These are phyloP conservation scores for Epizoanthus scotinus DNA, from an alignment of 92 coral and sea anemone genomes.

Conservation along the genomic window DNA sequence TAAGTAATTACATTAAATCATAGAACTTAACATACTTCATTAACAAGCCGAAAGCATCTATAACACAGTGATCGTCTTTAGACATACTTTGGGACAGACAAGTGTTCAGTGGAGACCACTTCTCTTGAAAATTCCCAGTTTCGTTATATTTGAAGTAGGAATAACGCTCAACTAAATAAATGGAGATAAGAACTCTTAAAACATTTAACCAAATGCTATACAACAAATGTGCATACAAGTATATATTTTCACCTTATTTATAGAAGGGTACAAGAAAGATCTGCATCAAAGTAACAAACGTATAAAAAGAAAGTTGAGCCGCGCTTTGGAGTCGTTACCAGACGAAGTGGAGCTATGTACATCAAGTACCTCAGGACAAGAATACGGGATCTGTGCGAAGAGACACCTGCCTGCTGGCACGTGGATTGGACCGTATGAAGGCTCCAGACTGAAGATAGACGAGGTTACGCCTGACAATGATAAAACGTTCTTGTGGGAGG, in stretches of 20 bases:
- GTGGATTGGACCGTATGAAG: conserved; percentile 99
- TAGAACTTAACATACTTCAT: no score
- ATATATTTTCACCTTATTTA: background rate
- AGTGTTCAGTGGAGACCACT: no score
- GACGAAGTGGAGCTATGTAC: conserved; percentile 91
- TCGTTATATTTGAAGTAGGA: no score
- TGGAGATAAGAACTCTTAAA: no score
- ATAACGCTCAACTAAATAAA: no score
- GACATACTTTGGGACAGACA: no score
- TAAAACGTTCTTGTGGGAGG: conserved; percentile 97
- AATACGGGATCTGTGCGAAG: conserved; percentile 93
- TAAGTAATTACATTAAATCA: no score
- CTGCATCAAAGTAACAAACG: background rate
- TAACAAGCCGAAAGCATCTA: no score
- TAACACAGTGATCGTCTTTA: no score
- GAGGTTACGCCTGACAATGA: conserved; percentile 76
- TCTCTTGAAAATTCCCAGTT: no score
- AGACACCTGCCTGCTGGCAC: conserved; percentile 95
- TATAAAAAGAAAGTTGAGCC: conserved; percentile 44
- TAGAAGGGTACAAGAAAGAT: conserved; percentile 6
- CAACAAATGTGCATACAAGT: no score
- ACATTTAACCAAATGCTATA: no score
- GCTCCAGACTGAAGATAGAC: conserved; percentile 74
- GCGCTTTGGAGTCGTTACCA: conserved; percentile 93
- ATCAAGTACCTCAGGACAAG: conserved; percentile 86